Conservation (phyloP, 1,140 invertebrate species). For the Lethrus apterus region DNA sequence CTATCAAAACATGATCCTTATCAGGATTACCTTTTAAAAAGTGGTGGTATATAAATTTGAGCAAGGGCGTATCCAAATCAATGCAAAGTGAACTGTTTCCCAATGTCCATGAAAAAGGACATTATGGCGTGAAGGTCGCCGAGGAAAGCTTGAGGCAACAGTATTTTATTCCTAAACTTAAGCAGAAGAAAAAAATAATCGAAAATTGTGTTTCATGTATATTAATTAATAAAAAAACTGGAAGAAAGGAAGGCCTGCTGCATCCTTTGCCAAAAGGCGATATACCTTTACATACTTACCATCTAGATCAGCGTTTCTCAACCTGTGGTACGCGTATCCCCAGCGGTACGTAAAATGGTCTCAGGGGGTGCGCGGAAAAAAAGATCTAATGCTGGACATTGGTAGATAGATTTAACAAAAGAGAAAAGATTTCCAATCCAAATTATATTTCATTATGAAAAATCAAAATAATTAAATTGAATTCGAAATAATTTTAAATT, state of each 20-base stretch:
- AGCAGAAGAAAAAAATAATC: slow-evolving; percentile 24
- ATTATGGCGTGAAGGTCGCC: slow-evolving; percentile 14
- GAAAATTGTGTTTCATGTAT: slow-evolving; percentile 32
- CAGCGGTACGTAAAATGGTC: too few species aligned
- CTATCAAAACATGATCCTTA: slow-evolving; percentile 20
- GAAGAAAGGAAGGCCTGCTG: slow-evolving; percentile 22
- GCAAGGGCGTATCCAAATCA: slow-evolving; percentile 18
- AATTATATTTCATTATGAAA: too few species aligned
- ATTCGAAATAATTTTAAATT: too few species aligned
- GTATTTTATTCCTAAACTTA: slow-evolving; percentile 24
- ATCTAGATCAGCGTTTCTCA: slow-evolving; percentile 35
- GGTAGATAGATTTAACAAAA: slow-evolving; percentile 27
- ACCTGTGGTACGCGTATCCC: too few species aligned
- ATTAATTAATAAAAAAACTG: slow-evolving; percentile 28
- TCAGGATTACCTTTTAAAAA: slow-evolving; percentile 1
- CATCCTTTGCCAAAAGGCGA: slow-evolving; percentile 31
- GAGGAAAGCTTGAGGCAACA: slow-evolving; percentile 16
- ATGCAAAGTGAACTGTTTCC: slow-evolving; percentile 25
- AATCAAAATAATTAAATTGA: too few species aligned
- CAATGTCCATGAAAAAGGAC: slow-evolving; percentile 17
- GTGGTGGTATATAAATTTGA: slow-evolving; percentile 4
- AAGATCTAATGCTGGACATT: too few species aligned
- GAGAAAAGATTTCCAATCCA: too few species aligned
- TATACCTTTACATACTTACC: slow-evolving; percentile 28
- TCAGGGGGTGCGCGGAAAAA: too few species aligned